Evolutionary conservation across 2,888 invertebrate species (phyloP).

Genomic region (Caenorhabditis plicata): DNA sequence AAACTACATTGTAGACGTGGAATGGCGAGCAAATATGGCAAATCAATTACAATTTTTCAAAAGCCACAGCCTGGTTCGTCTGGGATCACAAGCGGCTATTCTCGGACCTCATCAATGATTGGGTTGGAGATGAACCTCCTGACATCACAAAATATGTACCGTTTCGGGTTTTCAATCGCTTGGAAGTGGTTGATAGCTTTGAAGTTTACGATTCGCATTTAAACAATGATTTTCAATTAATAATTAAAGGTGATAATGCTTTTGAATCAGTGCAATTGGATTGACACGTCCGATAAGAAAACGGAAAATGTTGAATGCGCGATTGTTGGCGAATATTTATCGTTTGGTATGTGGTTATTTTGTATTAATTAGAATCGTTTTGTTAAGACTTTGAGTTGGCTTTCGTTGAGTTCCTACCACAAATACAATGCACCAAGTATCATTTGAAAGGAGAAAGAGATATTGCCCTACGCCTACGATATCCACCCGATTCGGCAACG

Average conservation of each 20-base stretch:
- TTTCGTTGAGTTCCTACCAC: constrained; percentile 88
- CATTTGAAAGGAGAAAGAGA: constrained; percentile 25
- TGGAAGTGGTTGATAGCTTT: constrained; percentile 66
- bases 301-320: constrained; percentile 59
- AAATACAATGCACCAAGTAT: constrained; percentile 76
- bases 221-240: neutral
- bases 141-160: constrained; percentile 93
- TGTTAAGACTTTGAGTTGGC: constrained; percentile 82
- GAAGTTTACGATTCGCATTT: constrained; percentile 19
- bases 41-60: constrained; percentile 76
- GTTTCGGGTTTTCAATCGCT: constrained; percentile 84
- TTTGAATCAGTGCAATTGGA: constrained; percentile 97
- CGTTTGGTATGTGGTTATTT: constrained; percentile 3
- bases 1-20: constrained; percentile 73
- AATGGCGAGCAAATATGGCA: constrained; percentile 95
- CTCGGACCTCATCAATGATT: constrained; percentile 91
- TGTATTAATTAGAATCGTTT: neutral
- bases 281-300: constrained; percentile 75
- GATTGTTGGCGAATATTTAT: constrained; percentile 42
- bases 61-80: constrained; percentile 74
- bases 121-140: constrained; percentile 75
- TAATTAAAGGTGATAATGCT: constrained; percentile 80
- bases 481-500: constrained; percentile 35
- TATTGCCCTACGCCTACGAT: constrained; percentile 32
- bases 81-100: constrained; percentile 86